These are phyloP conservation scores for Caenorhabditis wallacei DNA, from an alignment of 2,888 invertebrate species.

Conservation along the genomic window DNA sequence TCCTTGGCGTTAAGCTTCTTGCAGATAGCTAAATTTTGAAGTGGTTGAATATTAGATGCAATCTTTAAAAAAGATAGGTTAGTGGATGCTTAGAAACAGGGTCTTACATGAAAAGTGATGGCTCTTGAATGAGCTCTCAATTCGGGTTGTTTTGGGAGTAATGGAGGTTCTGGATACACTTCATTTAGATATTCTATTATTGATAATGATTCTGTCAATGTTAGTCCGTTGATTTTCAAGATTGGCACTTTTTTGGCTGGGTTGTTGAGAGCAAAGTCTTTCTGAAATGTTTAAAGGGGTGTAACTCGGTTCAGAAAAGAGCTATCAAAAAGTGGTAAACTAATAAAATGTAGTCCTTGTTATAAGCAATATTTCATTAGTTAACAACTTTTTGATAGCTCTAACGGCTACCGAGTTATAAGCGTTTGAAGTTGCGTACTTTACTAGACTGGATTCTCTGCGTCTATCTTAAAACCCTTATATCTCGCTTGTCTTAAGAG, in stretches of 20 bases:
- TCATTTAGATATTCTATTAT: constrained; percentile 98
- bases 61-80: constrained; percentile 85
- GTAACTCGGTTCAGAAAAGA: too few species aligned
- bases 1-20: constrained; percentile 85
- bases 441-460: too few species aligned
- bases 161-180: constrained; percentile 87
- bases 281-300: constrained; percentile 27
- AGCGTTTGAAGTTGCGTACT: too few species aligned
- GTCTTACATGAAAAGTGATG: constrained; percentile 73
- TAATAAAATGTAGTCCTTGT: too few species aligned
- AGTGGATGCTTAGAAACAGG: too few species aligned
- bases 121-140: constrained; percentile 90
- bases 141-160: constrained; percentile 85
- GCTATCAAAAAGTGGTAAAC: too few species aligned
- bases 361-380: too few species aligned
- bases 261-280: constrained; percentile 89
- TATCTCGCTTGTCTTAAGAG: too few species aligned
- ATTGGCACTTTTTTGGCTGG: constrained; percentile 97
- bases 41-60: constrained; percentile 94
- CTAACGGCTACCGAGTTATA: too few species aligned
- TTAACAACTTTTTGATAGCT: too few species aligned
- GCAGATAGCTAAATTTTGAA: constrained; percentile 93
- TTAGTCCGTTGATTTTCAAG: constrained; percentile 85
- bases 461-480: too few species aligned
- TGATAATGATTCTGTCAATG: constrained; percentile 86